Percentiles rank a stretch among this genome's conserved stretches.
phyloP scores from a whole-genome alignment of 2,888 invertebrate genomes.

The Camponotus fellah region DNA sequence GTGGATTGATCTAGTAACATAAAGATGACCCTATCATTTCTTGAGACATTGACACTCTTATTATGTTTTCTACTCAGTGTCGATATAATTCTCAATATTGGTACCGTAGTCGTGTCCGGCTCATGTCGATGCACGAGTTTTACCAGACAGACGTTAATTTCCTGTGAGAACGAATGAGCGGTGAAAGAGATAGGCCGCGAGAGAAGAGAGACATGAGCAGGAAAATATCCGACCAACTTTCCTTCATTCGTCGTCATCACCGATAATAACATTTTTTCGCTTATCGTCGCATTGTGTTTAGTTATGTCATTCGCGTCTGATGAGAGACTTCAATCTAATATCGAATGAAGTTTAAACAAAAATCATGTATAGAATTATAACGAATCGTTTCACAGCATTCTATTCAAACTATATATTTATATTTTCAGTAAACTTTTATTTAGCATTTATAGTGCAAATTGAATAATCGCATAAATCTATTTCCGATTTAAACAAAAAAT shows the following conservation, averaged over 20 bases:
- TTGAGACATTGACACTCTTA: not conserved
- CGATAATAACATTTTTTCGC: not conserved
- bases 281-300: slow-evolving; percentile 13
- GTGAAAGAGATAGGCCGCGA: not conserved
- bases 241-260: not conserved
- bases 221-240: slow-evolving; percentile 28
- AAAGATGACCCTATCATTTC: not conserved
- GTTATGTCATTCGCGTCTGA: slow-evolving; percentile 1
- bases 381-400: not conserved
- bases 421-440: not conserved
- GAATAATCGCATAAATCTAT: not conserved
- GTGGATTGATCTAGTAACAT: not conserved
- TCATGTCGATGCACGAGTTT: slow-evolving; percentile 32
- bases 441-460: not conserved
- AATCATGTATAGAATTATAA: not conserved
- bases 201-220: not conserved
- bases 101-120: not conserved
- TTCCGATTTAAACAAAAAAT: not conserved
- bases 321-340: not conserved
- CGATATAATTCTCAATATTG: not conserved
- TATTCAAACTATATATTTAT: not conserved
- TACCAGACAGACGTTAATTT: slow-evolving; percentile 40
- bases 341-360: not conserved
- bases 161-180: slow-evolving; percentile 23
- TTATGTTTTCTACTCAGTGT: not conserved